A percentile compares a stretch with the other conserved stretches of the same genome.
These are phyloP conservation scores for Leucophenga maculata DNA, from an alignment of 2,888 invertebrate species.

Conservation along the genomic window DNA sequence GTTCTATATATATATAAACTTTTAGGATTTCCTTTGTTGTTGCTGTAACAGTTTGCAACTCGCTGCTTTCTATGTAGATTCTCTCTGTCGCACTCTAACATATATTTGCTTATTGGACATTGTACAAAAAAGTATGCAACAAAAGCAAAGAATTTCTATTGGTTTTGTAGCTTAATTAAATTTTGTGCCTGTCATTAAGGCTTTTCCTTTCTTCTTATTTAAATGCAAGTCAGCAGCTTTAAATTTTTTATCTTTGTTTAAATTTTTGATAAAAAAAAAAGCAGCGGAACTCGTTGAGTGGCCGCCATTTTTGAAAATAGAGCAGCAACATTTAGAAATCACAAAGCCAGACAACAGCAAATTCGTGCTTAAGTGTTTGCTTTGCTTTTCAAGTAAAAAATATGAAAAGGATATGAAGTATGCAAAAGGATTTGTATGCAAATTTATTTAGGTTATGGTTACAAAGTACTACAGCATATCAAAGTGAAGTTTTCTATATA, in stretches of 20 bases:
- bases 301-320: constrained; percentile 23
- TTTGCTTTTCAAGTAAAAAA: constrained; percentile 11
- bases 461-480: not conserved
- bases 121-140: not conserved
- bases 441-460: constrained; percentile 13
- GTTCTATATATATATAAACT: constrained; percentile 13
- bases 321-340: not conserved
- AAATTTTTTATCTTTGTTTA: not conserved
- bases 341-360: not conserved
- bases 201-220: constrained; percentile 16
- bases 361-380: constrained; percentile 17
- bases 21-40: constrained; percentile 18
- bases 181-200: constrained; percentile 1
- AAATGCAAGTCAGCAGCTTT: too few species aligned
- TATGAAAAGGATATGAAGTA: not conserved
- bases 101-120: constrained; percentile 33
- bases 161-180: constrained; percentile 4
- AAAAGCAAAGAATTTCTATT: not conserved
- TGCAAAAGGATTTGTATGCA: not conserved
- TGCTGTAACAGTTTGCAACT: not conserved
- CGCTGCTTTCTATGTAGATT: constrained; percentile 24
- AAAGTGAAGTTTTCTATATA: not conserved
- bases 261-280: constrained; percentile 9
- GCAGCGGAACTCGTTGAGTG: constrained; percentile 49
- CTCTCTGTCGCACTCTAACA: constrained; percentile 45